Conservation (phyloP, 2,888 invertebrate genomes). For the Ormia ochracea region DNA sequence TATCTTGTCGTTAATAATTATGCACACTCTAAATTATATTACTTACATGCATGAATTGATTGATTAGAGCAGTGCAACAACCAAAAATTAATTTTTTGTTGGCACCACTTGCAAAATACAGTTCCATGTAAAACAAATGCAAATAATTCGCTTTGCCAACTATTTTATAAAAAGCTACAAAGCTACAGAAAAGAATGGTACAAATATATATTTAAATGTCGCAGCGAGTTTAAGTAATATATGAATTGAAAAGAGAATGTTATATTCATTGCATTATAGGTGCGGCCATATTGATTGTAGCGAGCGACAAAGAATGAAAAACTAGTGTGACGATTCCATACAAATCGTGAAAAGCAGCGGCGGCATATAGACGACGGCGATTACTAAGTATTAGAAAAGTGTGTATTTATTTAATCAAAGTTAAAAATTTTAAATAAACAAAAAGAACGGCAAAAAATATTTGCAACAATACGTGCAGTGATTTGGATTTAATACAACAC, state of each 20-base stretch:
- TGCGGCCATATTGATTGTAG: conserved; percentile 88
- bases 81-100: no score
- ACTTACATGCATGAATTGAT: no score
- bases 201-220: conserved; percentile 33
- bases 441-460: conserved; percentile 27
- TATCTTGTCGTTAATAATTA: no score
- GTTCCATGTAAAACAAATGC: no score
- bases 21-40: no score
- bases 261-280: conserved; percentile 72
- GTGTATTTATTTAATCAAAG: conserved; percentile 51
- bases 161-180: conserved; percentile 11
- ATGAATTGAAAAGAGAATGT: conserved; percentile 30
- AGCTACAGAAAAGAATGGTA: conserved; percentile 49
- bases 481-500: conserved; percentile 11
- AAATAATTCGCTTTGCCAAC: conserved; percentile 22
- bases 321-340: conserved; percentile 62
- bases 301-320: conserved; percentile 60
- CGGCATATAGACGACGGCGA: conserved; percentile 60
- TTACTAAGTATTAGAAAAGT: conserved; percentile 60
- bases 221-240: background rate
- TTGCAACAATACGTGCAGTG: conserved; percentile 37
- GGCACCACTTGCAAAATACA: no score
- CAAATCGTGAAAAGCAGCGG: conserved; percentile 62
- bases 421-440: conserved; percentile 19
- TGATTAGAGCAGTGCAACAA: no score